phyloP scores from a whole-genome alignment of 2,888 invertebrate genomes.

The Ctena decussata region DNA sequence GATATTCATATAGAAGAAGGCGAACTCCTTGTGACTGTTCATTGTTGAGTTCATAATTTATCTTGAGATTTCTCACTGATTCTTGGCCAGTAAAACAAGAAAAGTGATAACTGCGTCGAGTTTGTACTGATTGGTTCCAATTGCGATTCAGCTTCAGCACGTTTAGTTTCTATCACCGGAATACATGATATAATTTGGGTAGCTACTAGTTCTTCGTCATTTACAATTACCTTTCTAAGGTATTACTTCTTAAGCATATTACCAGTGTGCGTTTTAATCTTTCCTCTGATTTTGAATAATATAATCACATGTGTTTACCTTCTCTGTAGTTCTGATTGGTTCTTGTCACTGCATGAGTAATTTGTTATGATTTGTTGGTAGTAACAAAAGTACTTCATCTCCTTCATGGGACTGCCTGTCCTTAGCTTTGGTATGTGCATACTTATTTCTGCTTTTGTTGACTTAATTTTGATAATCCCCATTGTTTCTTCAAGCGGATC shows the following conservation, averaged over 20 bases:
- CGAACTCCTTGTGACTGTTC: too few relatives aligned
- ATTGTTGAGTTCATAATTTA: too few relatives aligned
- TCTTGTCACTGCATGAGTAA: constrained; percentile 44
- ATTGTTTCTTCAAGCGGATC: constrained; percentile 51
- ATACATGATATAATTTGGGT: too few relatives aligned
- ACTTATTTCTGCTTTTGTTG: neutral
- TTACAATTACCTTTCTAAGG: too few relatives aligned
- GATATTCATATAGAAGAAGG: too few relatives aligned
- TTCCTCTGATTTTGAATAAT: neutral
- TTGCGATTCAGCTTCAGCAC: too few relatives aligned
- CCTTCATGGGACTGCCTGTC: constrained; percentile 19
- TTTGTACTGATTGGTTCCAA: too few relatives aligned
- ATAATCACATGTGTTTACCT: neutral
- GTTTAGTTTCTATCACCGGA: too few relatives aligned
- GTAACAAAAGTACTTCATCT: constrained; percentile 50
- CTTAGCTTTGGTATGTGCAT: constrained; percentile 8
- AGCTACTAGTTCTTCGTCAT: too few relatives aligned
- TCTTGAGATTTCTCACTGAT: too few relatives aligned
- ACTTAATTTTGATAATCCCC: constrained; percentile 37
- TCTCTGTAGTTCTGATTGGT: constrained; percentile 23
- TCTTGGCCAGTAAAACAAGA: too few relatives aligned
- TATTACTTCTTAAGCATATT: constrained; percentile 24
- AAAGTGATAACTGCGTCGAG: too few relatives aligned
- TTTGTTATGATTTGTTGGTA: constrained; percentile 64
- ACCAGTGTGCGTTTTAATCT: neutral